Evolutionary conservation across 2,888 invertebrate genomes (phyloP).

Genomic region (Dermolepida albohirtum): DNA sequence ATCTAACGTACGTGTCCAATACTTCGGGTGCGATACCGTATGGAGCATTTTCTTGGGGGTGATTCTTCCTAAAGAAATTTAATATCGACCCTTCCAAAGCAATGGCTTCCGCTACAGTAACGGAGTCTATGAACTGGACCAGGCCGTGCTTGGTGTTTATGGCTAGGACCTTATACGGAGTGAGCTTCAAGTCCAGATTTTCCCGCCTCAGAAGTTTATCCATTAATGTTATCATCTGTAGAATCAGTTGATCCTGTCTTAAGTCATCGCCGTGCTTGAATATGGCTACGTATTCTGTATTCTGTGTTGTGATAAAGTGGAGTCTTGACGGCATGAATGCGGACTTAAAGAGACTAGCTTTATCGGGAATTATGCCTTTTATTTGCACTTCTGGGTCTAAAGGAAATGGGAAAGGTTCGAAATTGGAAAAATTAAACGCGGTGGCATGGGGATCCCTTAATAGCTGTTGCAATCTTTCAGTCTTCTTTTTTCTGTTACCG

Average conservation of each 20-base stretch:
- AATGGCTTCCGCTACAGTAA: conserved; percentile 91
- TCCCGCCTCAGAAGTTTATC: conserved; percentile 93
- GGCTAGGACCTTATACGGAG: conserved; percentile 95
- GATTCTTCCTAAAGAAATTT: conserved; percentile 91
- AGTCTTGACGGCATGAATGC: conserved; percentile 95
- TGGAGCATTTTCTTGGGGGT: conserved; percentile 88
- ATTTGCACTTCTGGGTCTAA: conserved; percentile 92
- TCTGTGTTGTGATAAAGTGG: conserved; percentile 86
- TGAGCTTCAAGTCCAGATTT: conserved; percentile 95
- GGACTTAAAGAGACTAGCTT: conserved; percentile 95
- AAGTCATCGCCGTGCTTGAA: conserved; percentile 99
- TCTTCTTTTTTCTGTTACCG: conserved; percentile 92
- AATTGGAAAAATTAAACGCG: conserved; percentile 88
- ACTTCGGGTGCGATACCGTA: conserved; percentile 93
- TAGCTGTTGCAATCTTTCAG: conserved; percentile 86
- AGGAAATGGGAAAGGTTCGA: conserved; percentile 94
- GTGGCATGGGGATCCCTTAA: conserved; percentile 84
- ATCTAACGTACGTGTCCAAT: conserved; percentile 97
- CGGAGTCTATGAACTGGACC: conserved; percentile 94
- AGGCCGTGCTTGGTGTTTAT: conserved; percentile 97
- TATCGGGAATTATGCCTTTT: conserved; percentile 88
- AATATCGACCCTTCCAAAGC: conserved; percentile 88
- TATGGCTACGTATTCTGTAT: conserved; percentile 89
- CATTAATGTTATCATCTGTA: conserved; percentile 99
- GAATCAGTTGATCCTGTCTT: conserved; percentile 95